Evolutionary conservation across 35 echinoderm and acorn worm species (phyloP).

Genomic region (Ophioderma brevispina): DNA sequence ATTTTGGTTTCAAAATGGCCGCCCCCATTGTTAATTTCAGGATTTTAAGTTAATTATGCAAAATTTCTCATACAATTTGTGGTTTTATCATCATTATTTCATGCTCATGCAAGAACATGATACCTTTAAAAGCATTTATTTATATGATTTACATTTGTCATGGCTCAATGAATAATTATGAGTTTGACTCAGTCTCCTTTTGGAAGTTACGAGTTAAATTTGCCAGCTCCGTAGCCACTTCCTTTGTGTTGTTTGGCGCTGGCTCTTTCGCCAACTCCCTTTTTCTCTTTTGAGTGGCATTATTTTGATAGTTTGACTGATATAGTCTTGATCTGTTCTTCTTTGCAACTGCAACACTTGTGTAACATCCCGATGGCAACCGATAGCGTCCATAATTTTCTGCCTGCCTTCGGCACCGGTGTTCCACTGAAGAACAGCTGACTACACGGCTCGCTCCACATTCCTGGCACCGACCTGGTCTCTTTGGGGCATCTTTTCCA

Average conservation of each 20-base stretch:
- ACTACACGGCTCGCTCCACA: neutral
- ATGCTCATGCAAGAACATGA: too few relatives aligned
- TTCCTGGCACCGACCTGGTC: neutral
- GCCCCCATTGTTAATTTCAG: too few relatives aligned
- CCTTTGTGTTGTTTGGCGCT: neutral
- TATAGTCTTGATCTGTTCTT: neutral
- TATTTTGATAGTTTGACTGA: neutral
- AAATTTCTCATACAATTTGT: too few relatives aligned
- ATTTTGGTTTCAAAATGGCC: too few relatives aligned
- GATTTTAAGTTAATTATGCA: too few relatives aligned
- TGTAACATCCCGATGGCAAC: neutral
- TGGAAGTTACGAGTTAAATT: too few relatives aligned
- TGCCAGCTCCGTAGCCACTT: neutral
- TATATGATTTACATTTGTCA: too few relatives aligned
- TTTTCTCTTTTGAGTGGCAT: neutral
- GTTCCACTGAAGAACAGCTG: neutral
- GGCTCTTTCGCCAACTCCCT: neutral
- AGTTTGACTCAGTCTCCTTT: too few relatives aligned
- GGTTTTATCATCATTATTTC: too few relatives aligned
- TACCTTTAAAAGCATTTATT: too few relatives aligned
- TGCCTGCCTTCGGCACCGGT: neutral
- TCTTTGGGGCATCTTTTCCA: slow-evolving; percentile 49
- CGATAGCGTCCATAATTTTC: neutral
- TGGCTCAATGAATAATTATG: too few relatives aligned
- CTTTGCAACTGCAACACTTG: neutral